Evolutionary conservation across 2,888 invertebrate genomes (phyloP).

Genomic region (Cephus pygmeus): DNA sequence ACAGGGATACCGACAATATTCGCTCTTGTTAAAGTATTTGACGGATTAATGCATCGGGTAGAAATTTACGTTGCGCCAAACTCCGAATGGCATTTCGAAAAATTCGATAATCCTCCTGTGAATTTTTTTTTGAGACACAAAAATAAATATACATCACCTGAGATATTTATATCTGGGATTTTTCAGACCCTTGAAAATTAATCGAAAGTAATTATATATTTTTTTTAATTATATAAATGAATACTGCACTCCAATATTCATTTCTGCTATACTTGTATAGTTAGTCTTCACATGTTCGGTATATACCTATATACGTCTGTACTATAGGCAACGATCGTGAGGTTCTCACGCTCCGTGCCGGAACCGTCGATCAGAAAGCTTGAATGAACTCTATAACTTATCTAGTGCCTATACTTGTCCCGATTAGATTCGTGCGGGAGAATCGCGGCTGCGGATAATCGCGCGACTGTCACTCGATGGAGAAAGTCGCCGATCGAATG

Average conservation of each 20-base stretch:
- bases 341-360: neutral
- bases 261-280: too few relatives aligned
- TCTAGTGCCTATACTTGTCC: neutral
- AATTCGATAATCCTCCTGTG: neutral
- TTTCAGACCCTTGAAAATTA: neutral
- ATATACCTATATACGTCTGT: neutral
- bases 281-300: neutral
- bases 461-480: neutral
- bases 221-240: too few relatives aligned
- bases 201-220: too few relatives aligned
- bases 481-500: neutral
- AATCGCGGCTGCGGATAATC: slow-evolving; percentile 4
- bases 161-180: too few relatives aligned
- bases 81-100: neutral
- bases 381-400: neutral
- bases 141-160: neutral
- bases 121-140: too few relatives aligned
- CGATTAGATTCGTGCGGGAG: neutral
- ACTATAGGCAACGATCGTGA: neutral
- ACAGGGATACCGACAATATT: slow-evolving; percentile 10
- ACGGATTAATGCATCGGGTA: slow-evolving; percentile 6
- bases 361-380: neutral
- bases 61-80: neutral
- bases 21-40: slow-evolving; percentile 12
- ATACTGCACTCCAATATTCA: too few relatives aligned